Conservation (phyloP, 2,888 invertebrate species). For the Drosophila pullipes region DNA sequence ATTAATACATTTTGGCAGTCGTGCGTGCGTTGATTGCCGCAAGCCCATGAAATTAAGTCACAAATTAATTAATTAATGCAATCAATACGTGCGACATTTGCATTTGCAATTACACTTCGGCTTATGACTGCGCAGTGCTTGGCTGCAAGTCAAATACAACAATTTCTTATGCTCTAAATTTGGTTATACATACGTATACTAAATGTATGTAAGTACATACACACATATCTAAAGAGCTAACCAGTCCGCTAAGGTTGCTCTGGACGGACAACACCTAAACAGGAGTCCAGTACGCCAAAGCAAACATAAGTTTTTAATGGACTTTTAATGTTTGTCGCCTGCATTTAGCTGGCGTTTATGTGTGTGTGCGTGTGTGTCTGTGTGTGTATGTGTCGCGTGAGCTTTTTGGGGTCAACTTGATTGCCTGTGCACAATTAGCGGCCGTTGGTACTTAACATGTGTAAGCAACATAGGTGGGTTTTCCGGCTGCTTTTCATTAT, state of each 20-base stretch:
- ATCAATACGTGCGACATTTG: conserved; percentile 82
- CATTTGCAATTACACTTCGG: conserved; percentile 73
- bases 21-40: conserved; percentile 82
- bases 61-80: conserved; percentile 82
- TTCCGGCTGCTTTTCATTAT: conserved; percentile 17
- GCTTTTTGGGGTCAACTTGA: conserved; percentile 67
- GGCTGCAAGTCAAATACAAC: conserved; percentile 44
- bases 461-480: conserved; percentile 61
- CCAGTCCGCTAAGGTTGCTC: conserved; percentile 19
- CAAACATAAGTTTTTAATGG: conserved; percentile 80
- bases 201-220: background rate
- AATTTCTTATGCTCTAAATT: conserved; percentile 74
- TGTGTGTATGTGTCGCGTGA: conserved; percentile 44
- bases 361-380: conserved; percentile 14
- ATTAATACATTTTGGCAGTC: conserved; percentile 79
- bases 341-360: conserved; percentile 34
- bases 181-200: background rate
- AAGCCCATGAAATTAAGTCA: conserved; percentile 81
- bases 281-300: conserved; percentile 55
- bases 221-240: conserved; percentile 12
- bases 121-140: conserved; percentile 58
- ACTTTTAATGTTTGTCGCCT: conserved; percentile 81
- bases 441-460: conserved; percentile 63
- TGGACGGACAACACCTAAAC: conserved; percentile 60
- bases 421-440: conserved; percentile 69